Evolutionary conservation across 1,140 invertebrate genomes (phyloP), one percentile per base, ranked within the genome.

Genomic region (Tetraneura akinire): DNA sequence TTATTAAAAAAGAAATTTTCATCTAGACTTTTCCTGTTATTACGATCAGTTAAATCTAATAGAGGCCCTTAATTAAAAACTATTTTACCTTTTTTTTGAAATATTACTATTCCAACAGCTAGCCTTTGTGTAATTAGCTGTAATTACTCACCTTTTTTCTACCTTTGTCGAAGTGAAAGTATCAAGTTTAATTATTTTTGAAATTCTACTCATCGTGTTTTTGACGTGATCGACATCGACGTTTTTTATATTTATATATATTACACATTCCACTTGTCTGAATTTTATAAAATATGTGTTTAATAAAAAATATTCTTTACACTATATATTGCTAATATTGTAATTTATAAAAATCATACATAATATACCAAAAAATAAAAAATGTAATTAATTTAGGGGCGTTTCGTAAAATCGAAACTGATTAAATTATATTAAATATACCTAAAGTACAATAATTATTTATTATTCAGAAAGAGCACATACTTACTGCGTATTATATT

Each of bases 161-260:
- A 74, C 53, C 18, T 23, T 23, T n/a, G 11, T 37, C 49, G 32
- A 73, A 55, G 32, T 21, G 51, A 6, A 37, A 8, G 51, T 45
- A 74, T 37, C 18, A 21, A 9, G 51, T 37, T 74, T 74, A 74
- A 74, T 74, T 74, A 74, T 55, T 55, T 74, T 74, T 74, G 37
- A 14, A n/a, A 5, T 32, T 3, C 55, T 29, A 1, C 8, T 8
- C 1, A 26, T 4, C 14, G 13, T 14, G 14, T 49, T 45, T 70
- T 49, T 21, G 9, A 16, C 29, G 26, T 57, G 49, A 74, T 74
- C 71, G 71, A 74, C 71, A 57, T 6, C 11, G 14, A 11, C 21
- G 3, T 3, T 45, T 45, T 66, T 74, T 55, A 53, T 37, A 32
- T 74, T 74, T 74, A 21, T 11, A 23, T 26, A 21, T 45, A 74